Conservation (phyloP, 2,888 invertebrate genomes). For the Helobdella robusta region DNA sequence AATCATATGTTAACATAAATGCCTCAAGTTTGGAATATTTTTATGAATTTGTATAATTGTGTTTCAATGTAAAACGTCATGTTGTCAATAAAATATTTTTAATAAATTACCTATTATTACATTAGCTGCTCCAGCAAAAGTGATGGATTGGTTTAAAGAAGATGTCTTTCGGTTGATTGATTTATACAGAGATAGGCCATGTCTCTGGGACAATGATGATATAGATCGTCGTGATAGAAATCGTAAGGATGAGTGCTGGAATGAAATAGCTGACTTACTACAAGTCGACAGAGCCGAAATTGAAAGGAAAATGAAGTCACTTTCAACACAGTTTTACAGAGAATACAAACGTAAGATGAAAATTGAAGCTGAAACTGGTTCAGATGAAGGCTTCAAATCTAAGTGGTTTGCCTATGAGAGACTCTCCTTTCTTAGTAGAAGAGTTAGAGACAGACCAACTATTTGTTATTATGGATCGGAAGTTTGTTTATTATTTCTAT, state of each 20-base stretch:
- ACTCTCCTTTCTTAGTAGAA: constrained; percentile 16
- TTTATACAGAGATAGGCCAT: constrained; percentile 22
- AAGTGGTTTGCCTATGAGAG: constrained; percentile 23
- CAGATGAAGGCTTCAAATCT: constrained; percentile 19
- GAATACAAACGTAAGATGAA: constrained; percentile 26
- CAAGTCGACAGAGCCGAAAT: constrained; percentile 18
- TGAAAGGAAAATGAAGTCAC: constrained; percentile 22
- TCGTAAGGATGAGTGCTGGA: constrained; percentile 21
- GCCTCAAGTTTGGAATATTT: background rate
- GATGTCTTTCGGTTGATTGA: constrained; percentile 23
- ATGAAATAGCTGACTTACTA: constrained; percentile 17
- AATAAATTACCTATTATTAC: background rate
- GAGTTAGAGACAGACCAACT: constrained; percentile 13
- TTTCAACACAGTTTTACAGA: constrained; percentile 20
- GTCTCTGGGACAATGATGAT: constrained; percentile 23
- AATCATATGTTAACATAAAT: too few species aligned
- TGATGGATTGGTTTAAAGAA: constrained; percentile 21
- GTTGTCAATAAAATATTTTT: background rate
- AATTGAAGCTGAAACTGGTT: constrained; percentile 16
- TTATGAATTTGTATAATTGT: background rate
- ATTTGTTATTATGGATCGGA: constrained; percentile 16
- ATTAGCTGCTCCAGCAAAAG: background rate
- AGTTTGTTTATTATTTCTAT: background rate
- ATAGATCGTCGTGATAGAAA: constrained; percentile 13
- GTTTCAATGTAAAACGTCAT: background rate